Evolutionary conservation across 2,797 vertebrate genomes (phyloP), one percentile per base, ranked within the genome.

Genomic region (Sylvia borin): DNA sequence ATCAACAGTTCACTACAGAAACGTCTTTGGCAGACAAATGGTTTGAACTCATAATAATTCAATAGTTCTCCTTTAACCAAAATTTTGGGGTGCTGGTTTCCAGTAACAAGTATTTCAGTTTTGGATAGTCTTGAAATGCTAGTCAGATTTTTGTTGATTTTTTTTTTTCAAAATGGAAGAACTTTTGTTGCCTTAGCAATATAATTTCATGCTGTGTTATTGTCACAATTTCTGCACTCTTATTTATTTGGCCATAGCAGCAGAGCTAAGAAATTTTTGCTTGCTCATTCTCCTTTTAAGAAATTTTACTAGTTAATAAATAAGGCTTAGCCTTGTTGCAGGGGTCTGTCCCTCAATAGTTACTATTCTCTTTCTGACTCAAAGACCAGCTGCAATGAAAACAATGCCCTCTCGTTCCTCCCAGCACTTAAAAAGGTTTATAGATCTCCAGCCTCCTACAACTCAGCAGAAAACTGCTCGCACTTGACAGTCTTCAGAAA

Each of bases 401-500:
- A 96, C 96, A 95, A 95, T 93, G 93, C 94, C 58, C 93, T 94
- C 97, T 95, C 70, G 7, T 96, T 95, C 90, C 92, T 96, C 77
- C 84, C 42, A 13, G 58, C 96, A 97, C 97, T 97, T 98, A 97
- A 97, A 97, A 98, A 95, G 96, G 94, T 97, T 98, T 98, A 98
- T 97, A 97, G 97, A 97, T 97, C 97, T 98, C 97, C 90, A 93
- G 97, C 95, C 97, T 95, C 97, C 97, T 97, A 97, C 97, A 98
- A 98, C 95, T 98, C 97, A 98, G 96, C 95, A 97, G 95, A 95
- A 97, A 98, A 97, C 95, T 96, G 97, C 94, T 97, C 42, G 78
- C 73, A 16, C 85, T 95, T 97, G 98, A 98, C 98, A 97, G 97
- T 96, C 91, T 94, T 97, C 95, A 95, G 97, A 97, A 97, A 97